Evolutionary conservation across 2,113 vertebrate genomes (phyloP).

Genomic region (Mobula birostris): DNA sequence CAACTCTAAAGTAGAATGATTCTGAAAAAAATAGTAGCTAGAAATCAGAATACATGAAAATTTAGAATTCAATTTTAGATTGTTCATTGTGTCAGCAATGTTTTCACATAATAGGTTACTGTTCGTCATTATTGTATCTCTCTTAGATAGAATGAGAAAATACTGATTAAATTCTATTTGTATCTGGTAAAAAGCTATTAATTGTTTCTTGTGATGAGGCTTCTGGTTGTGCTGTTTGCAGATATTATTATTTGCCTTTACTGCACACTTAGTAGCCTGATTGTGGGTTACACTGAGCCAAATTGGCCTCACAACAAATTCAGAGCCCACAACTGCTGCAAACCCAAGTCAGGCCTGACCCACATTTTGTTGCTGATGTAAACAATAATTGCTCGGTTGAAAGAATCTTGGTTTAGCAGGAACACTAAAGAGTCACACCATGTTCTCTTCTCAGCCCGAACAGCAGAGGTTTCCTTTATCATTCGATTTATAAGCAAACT

Average conservation of each 20-base stretch:
- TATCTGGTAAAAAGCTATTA: background rate
- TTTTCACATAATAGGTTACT: background rate
- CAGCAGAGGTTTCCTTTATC: background rate
- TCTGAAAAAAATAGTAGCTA: background rate
- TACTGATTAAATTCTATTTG: background rate
- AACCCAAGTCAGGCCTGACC: background rate
- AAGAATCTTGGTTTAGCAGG: background rate
- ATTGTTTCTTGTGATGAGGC: background rate
- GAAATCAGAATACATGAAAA: background rate
- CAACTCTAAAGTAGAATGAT: background rate
- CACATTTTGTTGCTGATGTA: constrained; percentile 12
- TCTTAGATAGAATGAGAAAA: background rate
- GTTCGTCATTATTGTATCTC: background rate
- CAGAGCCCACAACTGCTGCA: background rate
- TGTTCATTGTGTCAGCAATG: background rate
- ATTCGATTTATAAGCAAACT: background rate
- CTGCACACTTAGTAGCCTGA: background rate
- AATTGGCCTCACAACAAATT: background rate
- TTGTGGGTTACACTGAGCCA: background rate
- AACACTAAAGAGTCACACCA: background rate
- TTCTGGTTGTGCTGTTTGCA: background rate
- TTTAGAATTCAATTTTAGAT: background rate
- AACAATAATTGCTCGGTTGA: background rate
- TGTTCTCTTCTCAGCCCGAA: background rate
- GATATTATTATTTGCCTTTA: background rate